Base-by-base conservation (phyloP, 2,113 vertebrate species). In the Neotoma lepida region DNA sequence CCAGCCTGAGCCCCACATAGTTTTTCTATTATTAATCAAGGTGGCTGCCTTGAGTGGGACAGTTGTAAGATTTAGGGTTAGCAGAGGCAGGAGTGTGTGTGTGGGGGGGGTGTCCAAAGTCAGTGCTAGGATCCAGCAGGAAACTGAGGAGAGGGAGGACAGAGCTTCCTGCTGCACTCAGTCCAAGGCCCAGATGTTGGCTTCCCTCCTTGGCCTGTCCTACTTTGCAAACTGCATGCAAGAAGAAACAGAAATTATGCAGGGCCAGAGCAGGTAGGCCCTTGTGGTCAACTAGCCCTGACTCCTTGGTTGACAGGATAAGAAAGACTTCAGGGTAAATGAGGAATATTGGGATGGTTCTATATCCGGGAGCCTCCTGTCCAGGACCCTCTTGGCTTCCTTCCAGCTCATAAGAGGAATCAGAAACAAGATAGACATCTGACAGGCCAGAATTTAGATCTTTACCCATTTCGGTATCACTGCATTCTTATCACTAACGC, bases 371-470 rank as follows among this genome's bases (percentile, higher is more conserved):
- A 28, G 24, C 28, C 51, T 94, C 30, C 74, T 17, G 15, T 30
- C 54, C 49, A 94, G 61, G 84, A 6, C 44, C 63, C 51, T 86
- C 44, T 58, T 94, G 54, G 41, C 88, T 85, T 76, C 76, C n/a
- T 85, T 76, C 71, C 49, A 91, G 14, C 17, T 88, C 9, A 15
- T 26, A 44, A 35, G 28, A 74, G 13, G 28, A 44, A 54, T 66
- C 46, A 87, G 22, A 97, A 95, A 73, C 9, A 95, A 89, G 44
- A 70, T 22, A 95, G 30, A 18, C 30, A 74, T 85, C 86, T 66
- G 17, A 26, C 86, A 96, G 74, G 35, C 24, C 80, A 91, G 28
- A 93, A 88, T 70, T 61, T 88, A 88, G 68, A 80, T 20, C 41
- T 78, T 76, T 86, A 54, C 78, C 49, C n/a, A n/a, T 92, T 56